Evolutionary conservation across 1,140 invertebrate genomes (phyloP).

Genomic region (Choristoneura fumiferana): DNA sequence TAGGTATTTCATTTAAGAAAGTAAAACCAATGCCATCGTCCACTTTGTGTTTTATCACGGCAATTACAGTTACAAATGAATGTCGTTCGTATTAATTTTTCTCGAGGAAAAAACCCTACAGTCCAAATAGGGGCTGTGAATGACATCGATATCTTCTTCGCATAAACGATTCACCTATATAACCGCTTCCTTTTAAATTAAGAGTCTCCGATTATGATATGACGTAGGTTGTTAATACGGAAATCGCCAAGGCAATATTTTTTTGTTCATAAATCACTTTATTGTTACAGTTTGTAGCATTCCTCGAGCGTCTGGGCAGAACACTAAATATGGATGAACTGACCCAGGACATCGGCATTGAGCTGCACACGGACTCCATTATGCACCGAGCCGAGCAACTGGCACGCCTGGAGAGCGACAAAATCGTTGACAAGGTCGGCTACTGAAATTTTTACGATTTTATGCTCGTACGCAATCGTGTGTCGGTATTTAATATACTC

Average conservation of each 20-base stretch:
- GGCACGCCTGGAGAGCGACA: conserved; percentile 86
- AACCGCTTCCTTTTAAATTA: too few relatives aligned
- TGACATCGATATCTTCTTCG: too few relatives aligned
- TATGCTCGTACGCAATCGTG: conserved; percentile 26
- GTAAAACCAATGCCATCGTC: too few relatives aligned
- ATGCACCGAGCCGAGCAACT: conserved; percentile 88
- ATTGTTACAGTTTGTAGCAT: conserved; percentile 83
- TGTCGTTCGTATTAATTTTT: too few relatives aligned
- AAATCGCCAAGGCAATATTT: conserved; percentile 19
- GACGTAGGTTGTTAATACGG: conserved; percentile 13
- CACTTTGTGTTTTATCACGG: too few relatives aligned
- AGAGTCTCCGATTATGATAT: neutral
- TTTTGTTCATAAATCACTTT: neutral
- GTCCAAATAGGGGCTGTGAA: neutral
- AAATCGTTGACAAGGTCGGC: conserved; percentile 87
- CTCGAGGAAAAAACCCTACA: neutral
- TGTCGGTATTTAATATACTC: conserved; percentile 21
- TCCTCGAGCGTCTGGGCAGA: conserved; percentile 85
- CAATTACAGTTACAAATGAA: too few relatives aligned
- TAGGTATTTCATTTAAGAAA: too few relatives aligned
- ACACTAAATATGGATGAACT: conserved; percentile 88
- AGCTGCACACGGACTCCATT: conserved; percentile 88
- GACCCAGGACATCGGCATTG: conserved; percentile 87
- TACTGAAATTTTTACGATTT: conserved; percentile 26
- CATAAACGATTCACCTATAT: too few relatives aligned